Base-by-base conservation (phyloP, 2,797 vertebrate species). In the Loris lydekkerianus region DNA sequence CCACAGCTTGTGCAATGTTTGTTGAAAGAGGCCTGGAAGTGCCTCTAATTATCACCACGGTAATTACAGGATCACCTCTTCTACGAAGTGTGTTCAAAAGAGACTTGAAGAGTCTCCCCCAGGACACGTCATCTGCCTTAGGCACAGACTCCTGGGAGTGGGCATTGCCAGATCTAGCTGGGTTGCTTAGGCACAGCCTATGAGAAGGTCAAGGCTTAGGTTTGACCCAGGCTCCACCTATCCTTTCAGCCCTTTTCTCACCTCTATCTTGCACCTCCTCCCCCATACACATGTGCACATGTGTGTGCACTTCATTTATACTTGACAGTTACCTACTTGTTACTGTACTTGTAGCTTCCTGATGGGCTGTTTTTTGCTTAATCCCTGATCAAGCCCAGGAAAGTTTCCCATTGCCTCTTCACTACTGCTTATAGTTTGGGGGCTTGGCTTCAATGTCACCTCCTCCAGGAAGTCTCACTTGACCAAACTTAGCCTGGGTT, bases 61-160 rank as follows among this genome's bases (percentile, higher is more conserved):
- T 96, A 98, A 97, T 98, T 77, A 97, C 53, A 46, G 69, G 43
- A 77, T 95, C 70, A 18, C 49, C 94, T 43, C 78, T 97, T 78
- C 93, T 53, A 81, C 87, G 25, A 21, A 84, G n/a, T 82, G 69
- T 89, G 94, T 97, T 97, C 95, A 96, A 97, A 96, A 89, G 95
- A 94, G 81, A 89, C 82, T 81, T 37, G 43, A 31, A 69, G 86
- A 69, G 61, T 69, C 7, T 60, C 73, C 83, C 86, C 10, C 67
- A 82, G 83, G 88, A 49, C 0, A 14, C 3, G 15, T 37, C 89
- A 86, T 37, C 78, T 0, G 61, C 95, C 87, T 88, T n/a, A 83
- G 94, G 95, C 93, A 31, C 56, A 90, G 84, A 77, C 91, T 96
- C 94, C 2, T 1, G 78, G 72, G 94, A 97, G 86, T 67, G 83